Evolutionary conservation across 2,113 vertebrate genomes (phyloP), one percentile per base, ranked within the genome.

Genomic region (Phyllostomus discolor): DNA sequence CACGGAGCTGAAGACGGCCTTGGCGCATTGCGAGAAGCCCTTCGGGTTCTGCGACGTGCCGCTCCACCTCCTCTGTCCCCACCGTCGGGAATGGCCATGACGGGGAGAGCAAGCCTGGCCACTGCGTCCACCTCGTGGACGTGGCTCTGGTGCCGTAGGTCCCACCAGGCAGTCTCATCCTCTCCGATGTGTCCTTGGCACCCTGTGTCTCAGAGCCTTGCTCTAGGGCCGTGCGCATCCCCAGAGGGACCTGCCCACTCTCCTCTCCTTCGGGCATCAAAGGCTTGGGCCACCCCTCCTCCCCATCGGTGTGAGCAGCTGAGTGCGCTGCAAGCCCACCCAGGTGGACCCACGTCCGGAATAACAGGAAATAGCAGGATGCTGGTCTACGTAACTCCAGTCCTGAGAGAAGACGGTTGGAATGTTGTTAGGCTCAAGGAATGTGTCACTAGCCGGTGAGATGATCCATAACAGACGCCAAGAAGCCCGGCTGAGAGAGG

Each of bases 81-180:
- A 33, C 46, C 33, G 28, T 31, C 20, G 31, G 24, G 1, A 10
- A 1, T 8, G 4, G 19, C 22, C 7, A 12, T 2, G 26, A 7
- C 6, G 43, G 0, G 16, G 8, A 72, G n/a, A 76, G 33, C 1
- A 2, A n/a, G 43, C n/a, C 57, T 41, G 20, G 46, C 31, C 50
- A 4, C 2, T 3, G 33, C 9, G 14, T 16, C 1, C 19, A 46
- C n/a, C 72, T 50, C 35, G 11, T 33, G 46, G 35, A 38, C 57
- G 3, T 17, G 14, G 5, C 24, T 89, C 17, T 83, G 81, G 26
- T 26, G 67, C 67, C 33, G 4, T 89, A 66, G 28, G 5, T 33
- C 28, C 50, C 14, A 4, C 16, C 16, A 17, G 33, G 83, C 3
- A 67, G 24, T 8, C 20, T 80, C 20, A 35, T 57, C 41, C 57